Base-by-base conservation (phyloP, 2,797 vertebrate genomes). In the Cuniculus paca region DNA sequence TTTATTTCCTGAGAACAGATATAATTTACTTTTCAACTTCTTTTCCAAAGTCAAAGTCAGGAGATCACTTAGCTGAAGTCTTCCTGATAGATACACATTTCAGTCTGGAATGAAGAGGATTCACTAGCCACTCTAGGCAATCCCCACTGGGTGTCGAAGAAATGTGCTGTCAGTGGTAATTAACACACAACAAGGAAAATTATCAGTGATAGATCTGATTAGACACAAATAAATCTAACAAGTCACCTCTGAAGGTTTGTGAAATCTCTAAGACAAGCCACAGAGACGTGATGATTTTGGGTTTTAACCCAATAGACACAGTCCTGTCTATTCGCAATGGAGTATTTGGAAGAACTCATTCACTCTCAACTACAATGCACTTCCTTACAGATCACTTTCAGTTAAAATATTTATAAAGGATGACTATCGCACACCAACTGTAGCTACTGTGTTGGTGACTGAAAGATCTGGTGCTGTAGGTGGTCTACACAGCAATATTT, bases 231-330 rank as follows among this genome's bases (percentile, higher is more conserved):
- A 95, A 93, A 79, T 50, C 63, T 82, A 72, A 88, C 50, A 93
- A 65, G 87, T 86, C 95, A 97, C 89, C 90, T 94, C 89, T 82
- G 94, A 96, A 86, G 24, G 0, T 31, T 87, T 82, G 39, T 31
- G 50, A 85, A 75, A 20, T 82, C 80, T 91, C n/a, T 58, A 42
- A 88, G 74, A 96, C 6, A 74, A 81, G 77, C 65, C 75, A 70
- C 0, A 3, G 65, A 75, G 63, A 89, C 74, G 72, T 82, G n/a
- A 82, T 14, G 39, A 60, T 36, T 89, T 60, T 52, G 52, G 2
- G 26, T 42, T 84, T 91, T 88, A 85, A 63, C 26, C 10, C 39
- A 39, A 31, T 34, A 88, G 54, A 72, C 36, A 52, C 39, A 88
- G 58, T 8, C 2, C 4, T 60, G 7, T 48, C 39, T 4, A 89